Evolutionary conservation across 2,888 invertebrate species (phyloP), one percentile per base, ranked within the genome.

Genomic region (Cylindroiulus punctatus): DNA sequence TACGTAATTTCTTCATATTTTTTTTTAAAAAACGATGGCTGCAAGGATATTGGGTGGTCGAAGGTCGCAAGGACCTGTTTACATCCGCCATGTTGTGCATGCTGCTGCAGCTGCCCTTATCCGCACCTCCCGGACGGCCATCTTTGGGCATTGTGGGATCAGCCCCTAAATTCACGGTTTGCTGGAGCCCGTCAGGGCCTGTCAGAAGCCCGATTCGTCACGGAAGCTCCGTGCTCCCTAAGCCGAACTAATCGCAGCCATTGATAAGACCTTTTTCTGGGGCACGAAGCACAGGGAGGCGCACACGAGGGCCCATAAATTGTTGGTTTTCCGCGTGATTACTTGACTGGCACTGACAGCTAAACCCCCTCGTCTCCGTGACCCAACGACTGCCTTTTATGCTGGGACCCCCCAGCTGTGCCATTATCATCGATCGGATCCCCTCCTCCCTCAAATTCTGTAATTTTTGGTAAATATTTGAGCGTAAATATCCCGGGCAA

Each of bases 321-420:
- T 57, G 57, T 57, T 57, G 57, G 57, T 57, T 57, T 57, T 57
- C 57, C 57, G 57, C 57, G 57, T 57, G 57, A n/a, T 57, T 57
- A 57, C n/a, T 22, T 57, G 57, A 57, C 57, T 57, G 57, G 57
- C 22, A 19, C 57, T 57, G 57, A 57, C 57, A 57, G 57, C 57
- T 57, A 57, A 57, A 22, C 57, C n/a, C 57, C 57, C 57, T 57
- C 57, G 57, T 57, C 57, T 57, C 57, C 22, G 5, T 57, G 57
- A 57, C 57, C 57, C 22, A 57, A 14, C n/a, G 14, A 14, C n/a
- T n/a, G 57, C 57, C n/a, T 22, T 57, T 57, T 57, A 57, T 57
- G 57, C n/a, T 57, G n/a, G 57, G 57, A 57, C 57, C 57, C 57
- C 57, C 57, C 57, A 57, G 57, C 57, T 57, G 57, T 14, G 57